Evolutionary conservation across 2,888 invertebrate genomes (phyloP).

Genomic region (Nematopogon swammerdamellus): DNA sequence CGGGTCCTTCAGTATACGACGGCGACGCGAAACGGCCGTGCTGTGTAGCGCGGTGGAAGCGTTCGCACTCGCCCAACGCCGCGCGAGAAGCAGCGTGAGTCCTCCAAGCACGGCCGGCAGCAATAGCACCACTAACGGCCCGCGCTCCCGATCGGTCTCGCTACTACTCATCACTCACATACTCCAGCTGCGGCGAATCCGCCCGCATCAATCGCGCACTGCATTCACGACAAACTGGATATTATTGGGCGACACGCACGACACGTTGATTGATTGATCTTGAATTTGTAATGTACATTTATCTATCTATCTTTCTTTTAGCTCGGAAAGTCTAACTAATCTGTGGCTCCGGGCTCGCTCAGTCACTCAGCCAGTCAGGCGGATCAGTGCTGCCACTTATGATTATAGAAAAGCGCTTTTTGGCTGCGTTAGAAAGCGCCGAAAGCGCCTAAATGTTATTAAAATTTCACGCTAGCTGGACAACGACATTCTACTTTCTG

Average conservation of each 20-base stretch:
- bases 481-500: too few relatives aligned
- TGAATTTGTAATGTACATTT: too few relatives aligned
- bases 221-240: neutral
- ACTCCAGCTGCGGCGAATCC: conserved; percentile 27
- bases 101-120: conserved; percentile 51
- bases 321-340: too few relatives aligned
- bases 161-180: conserved; percentile 58
- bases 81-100: conserved; percentile 47
- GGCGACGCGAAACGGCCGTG: conserved; percentile 46
- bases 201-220: neutral
- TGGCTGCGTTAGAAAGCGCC: too few relatives aligned
- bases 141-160: conserved; percentile 47
- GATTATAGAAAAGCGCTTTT: too few relatives aligned
- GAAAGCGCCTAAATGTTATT: too few relatives aligned
- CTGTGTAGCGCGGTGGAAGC: conserved; percentile 36
- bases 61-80: conserved; percentile 49
- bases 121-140: conserved; percentile 54
- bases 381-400: too few relatives aligned
- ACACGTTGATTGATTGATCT: too few relatives aligned
- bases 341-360: too few relatives aligned
- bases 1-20: conserved; percentile 51
- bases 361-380: too few relatives aligned
- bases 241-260: neutral
- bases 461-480: too few relatives aligned
- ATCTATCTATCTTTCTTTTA: too few relatives aligned